phyloP scores from a whole-genome alignment of 2,113 vertebrate species.

The Paratilapia polleni region DNA sequence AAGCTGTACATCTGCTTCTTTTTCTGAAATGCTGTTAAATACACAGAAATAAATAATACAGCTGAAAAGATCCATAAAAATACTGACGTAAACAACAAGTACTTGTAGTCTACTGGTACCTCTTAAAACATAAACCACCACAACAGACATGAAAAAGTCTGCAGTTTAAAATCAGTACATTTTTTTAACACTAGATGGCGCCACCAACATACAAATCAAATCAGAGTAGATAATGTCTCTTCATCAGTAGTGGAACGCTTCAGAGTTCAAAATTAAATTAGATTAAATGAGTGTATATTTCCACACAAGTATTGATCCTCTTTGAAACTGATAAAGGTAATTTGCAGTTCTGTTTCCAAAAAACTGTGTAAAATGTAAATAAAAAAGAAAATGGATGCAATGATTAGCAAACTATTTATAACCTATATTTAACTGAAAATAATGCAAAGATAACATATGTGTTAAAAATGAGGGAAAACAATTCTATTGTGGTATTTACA shows the following conservation, averaged over 20 bases:
- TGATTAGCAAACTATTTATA: too few species aligned
- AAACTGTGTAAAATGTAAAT: neutral
- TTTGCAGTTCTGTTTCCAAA: neutral
- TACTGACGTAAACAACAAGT: neutral
- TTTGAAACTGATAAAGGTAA: too few species aligned
- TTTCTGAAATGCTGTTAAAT: neutral
- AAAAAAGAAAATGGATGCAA: neutral
- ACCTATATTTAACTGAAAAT: neutral
- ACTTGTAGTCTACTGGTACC: neutral
- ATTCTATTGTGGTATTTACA: too few species aligned
- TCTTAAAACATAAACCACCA: neutral
- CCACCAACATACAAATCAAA: constrained; percentile 2
- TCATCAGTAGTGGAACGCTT: neutral
- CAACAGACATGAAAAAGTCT: neutral
- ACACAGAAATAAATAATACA: neutral
- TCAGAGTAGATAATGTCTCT: neutral
- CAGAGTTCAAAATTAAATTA: neutral
- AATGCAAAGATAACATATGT: too few species aligned
- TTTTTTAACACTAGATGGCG: constrained; percentile 48
- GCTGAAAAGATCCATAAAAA: neutral
- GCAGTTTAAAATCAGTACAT: neutral
- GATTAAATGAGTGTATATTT: neutral
- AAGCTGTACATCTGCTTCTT: too few species aligned
- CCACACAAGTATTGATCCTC: too few species aligned
- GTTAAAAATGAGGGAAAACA: too few species aligned